Conservation (phyloP, 2,797 vertebrate species). For the Danionella dracula region DNA sequence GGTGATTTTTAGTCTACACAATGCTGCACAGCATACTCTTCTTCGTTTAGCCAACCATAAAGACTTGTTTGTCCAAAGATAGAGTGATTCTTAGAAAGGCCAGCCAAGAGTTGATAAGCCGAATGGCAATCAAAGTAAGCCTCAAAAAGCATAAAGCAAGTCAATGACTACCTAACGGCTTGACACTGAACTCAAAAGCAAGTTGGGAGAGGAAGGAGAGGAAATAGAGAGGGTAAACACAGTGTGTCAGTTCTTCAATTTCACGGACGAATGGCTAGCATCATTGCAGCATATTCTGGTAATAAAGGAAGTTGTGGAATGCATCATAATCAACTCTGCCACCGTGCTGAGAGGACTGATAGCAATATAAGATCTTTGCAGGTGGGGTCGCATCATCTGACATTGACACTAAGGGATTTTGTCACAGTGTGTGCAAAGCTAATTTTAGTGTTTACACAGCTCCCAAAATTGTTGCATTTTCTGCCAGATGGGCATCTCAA, state of each 20-base stretch:
- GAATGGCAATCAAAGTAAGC: constrained; percentile 52
- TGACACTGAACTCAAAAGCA: constrained; percentile 63
- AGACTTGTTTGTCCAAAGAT: constrained; percentile 28
- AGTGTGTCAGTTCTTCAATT: constrained; percentile 74
- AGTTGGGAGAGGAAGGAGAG: constrained; percentile 28
- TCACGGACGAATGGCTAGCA: constrained; percentile 67
- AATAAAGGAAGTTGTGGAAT: constrained; percentile 63
- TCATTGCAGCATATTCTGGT: constrained; percentile 65
- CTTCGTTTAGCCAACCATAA: constrained; percentile 44
- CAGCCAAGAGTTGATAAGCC: constrained; percentile 39
- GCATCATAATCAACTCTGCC: constrained; percentile 64
- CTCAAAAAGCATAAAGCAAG: constrained; percentile 35
- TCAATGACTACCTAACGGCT: constrained; percentile 49
- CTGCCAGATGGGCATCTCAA: constrained; percentile 38
- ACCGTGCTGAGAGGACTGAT: constrained; percentile 35
- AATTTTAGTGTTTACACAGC: neutral
- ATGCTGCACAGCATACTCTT: constrained; percentile 35
- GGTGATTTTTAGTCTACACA: constrained; percentile 28
- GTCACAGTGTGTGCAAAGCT: neutral
- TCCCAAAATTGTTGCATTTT: neutral
- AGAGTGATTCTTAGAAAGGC: constrained; percentile 43
- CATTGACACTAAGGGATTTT: neutral
- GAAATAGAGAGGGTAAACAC: constrained; percentile 64
- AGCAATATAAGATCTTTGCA: constrained; percentile 28
- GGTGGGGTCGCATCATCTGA: constrained; percentile 22